Evolutionary conservation across 2,888 invertebrate genomes (phyloP), one percentile per base, ranked within the genome.

Genomic region (Chrysotoxum bicinctum): DNA sequence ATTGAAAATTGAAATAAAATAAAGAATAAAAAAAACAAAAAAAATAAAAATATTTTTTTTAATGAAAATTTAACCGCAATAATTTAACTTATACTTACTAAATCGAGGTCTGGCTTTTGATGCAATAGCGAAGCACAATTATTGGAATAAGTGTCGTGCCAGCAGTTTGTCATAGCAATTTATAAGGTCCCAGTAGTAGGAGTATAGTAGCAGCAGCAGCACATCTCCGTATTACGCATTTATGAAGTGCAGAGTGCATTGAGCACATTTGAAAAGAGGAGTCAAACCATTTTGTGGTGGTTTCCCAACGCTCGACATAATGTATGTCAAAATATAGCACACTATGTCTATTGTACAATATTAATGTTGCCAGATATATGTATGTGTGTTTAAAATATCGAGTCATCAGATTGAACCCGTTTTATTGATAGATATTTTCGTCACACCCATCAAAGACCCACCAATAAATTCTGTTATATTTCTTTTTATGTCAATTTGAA

Each of bases 231-330:
- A 66, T 56, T 66, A 74, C 74, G 74, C 74, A 64, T 32, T 32
- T 60, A 68, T 62, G 37, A 62, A 48, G 60, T 81, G 75, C 62
- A 76, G 56, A 77, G 76, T 77, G 72, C 81, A 70, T 82, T 82
- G 76, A 80, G 75, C 76, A 82, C 66, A 76, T 56, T 75, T 40
- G 40, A 21, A 50, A 43, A 37, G 54, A 40, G 43, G 21, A 64
- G 64, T 66, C 74, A 58, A 32, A 74, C 19, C 32, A 26, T 73
- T 48, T 68, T 60, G 72, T 50, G 56, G 68, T 74, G 52, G 50
- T 21, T 30, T 52, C 23, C 43, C 26, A 26, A 16, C 8, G n/a
- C 60, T 62, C n/a, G 35, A 45, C 60, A 54, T 12, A 56, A 66
- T 48, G 50, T 50, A 66, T 66, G 66, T 50, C 48, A 50, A 64